phyloP scores from a whole-genome alignment of 1,140 invertebrate species.

The Helicoverpa zea region DNA sequence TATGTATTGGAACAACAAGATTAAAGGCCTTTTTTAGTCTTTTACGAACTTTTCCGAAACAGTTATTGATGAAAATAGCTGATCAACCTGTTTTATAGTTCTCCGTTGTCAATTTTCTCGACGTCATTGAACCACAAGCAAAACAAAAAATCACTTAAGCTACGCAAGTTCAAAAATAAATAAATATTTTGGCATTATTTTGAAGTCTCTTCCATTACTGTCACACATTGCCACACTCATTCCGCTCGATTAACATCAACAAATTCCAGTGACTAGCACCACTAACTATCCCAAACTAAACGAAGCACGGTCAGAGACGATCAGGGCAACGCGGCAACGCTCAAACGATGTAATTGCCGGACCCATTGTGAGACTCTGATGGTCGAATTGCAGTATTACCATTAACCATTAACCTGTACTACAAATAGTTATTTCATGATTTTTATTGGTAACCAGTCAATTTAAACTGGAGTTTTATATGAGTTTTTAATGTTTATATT shows the following conservation, averaged over 20 bases:
- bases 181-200: too few species aligned
- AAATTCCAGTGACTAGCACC: neutral
- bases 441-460: slow-evolving; percentile 44
- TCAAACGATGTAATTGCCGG: slow-evolving; percentile 66
- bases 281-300: slow-evolving; percentile 40
- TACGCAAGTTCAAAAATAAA: too few species aligned
- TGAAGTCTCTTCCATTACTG: too few species aligned
- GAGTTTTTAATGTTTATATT: slow-evolving; percentile 48
- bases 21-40: too few species aligned
- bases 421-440: slow-evolving; percentile 49
- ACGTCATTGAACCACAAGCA: too few species aligned
- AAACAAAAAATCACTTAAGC: too few species aligned
- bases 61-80: too few species aligned
- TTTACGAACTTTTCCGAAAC: too few species aligned
- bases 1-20: too few species aligned
- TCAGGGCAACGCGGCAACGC: slow-evolving; percentile 53
- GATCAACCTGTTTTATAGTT: too few species aligned
- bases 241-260: neutral
- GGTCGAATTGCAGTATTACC: slow-evolving; percentile 62
- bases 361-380: slow-evolving; percentile 64
- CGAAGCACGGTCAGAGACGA: slow-evolving; percentile 51
- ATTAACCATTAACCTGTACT: slow-evolving; percentile 38
- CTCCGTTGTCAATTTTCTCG: too few species aligned
- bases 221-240: too few species aligned
- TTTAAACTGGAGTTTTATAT: slow-evolving; percentile 51